Base-by-base conservation (phyloP, 2,888 invertebrate species). In the Polydrusus pterygomalis region DNA sequence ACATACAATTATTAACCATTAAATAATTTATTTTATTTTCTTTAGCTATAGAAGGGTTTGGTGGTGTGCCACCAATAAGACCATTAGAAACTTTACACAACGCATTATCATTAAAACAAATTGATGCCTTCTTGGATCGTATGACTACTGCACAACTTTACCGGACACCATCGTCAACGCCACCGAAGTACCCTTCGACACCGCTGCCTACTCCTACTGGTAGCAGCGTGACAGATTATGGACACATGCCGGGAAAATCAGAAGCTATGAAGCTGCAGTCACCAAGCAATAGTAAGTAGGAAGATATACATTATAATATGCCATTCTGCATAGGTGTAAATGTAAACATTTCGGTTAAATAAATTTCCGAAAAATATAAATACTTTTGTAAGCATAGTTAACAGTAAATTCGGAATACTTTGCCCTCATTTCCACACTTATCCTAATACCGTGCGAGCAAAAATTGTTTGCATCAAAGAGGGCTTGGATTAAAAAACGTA, bases 1-100 rank as follows among this genome's bases (percentile, higher is more conserved):
- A 30, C 30, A 30, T 11, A 43, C 2, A 7, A 11, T 20, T 11
- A 18, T 11, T 25, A 15, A 10, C 11, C 15, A 11, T 1, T 25
- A 11, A 8, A 8, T 25, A 1, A 13, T 54, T 13, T 7, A n/a
- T 17, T 54, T 54, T n/a, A 2, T 54, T 2, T 20, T 69, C 10
- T 75, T 69, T 90, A 90, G 95, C 93, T 70, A 91, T 95, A 86
- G 95, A 95, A 88, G 96, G 95, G 40, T 95, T 95, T 87, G 96
- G 95, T 77, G 96, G 96, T 74, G 97, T 98, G 79, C 99, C 99
- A 30, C 95, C 97, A 0, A 96, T 99, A 82, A 93, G 98, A 40
- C 98, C 98, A 1, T 89, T 99, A 87, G 99, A 99, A 90, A 99
- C 99, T 5, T 90, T 99, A 77, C 99, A 99, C 91, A 99, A 99